Percentiles rank a stretch among this genome's conserved stretches.
Evolutionary conservation across 2,113 vertebrate genomes (phyloP).

Genomic region (Myodes glareolus): DNA sequence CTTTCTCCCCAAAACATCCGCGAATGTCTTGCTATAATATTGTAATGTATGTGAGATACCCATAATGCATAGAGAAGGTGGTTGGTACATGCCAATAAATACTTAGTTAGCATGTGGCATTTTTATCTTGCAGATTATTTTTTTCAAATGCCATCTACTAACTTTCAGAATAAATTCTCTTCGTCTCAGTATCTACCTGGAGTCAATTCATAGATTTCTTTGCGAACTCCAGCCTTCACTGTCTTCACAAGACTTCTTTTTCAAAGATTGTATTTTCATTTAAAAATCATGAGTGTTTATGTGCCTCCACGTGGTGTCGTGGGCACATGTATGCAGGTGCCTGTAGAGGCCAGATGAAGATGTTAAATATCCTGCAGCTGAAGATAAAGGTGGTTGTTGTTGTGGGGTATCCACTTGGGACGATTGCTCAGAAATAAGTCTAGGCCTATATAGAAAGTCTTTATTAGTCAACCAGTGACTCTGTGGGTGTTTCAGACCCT

Average conservation of each 20-base stretch:
- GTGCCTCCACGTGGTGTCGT: background rate
- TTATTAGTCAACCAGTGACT: background rate
- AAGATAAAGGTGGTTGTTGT: background rate
- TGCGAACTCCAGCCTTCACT: background rate
- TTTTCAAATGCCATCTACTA: background rate
- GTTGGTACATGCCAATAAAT: constrained; percentile 63
- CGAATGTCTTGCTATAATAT: constrained; percentile 49
- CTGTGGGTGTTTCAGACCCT: background rate
- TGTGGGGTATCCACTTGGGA: background rate
- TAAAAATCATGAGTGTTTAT: background rate
- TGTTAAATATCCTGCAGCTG: background rate
- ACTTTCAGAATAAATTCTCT: constrained; percentile 34
- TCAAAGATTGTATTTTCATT: background rate
- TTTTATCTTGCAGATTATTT: constrained; percentile 55
- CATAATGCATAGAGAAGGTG: constrained; percentile 56
- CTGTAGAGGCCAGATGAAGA: background rate
- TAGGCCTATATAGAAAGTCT: background rate
- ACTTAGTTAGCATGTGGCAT: constrained; percentile 52
- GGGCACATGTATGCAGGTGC: background rate
- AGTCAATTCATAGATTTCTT: constrained; percentile 7
- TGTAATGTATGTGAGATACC: constrained; percentile 60
- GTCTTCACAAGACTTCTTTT: background rate
- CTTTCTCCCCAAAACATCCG: constrained; percentile 60
- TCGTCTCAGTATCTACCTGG: background rate
- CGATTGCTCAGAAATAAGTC: background rate